Evolutionary conservation across 1,140 invertebrate genomes (phyloP), one percentile per base, ranked within the genome.

Genomic region (Zaprionus tsacasi): DNA sequence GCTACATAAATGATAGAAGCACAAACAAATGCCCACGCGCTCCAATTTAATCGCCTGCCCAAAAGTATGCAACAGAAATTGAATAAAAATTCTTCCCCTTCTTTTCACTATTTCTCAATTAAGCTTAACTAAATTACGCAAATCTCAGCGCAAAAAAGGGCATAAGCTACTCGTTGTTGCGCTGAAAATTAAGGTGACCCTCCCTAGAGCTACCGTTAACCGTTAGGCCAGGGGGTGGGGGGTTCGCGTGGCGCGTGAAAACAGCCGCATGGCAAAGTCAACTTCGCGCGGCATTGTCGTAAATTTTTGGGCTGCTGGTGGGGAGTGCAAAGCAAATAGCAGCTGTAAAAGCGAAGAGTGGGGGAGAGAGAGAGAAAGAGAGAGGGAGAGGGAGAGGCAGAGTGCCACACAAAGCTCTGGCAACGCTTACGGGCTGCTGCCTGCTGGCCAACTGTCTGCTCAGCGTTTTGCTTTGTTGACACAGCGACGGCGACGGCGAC

Each of bases 191-290:
- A 68, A 27, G 11, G 64, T 27, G 21, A 10, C 13, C 27, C 52
- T 5, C 4, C 7, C 40, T 7, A 6, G 7, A 0, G 5, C 45
- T 12, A 50, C 45, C 11, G 45, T 50, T 50, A 50, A 50, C 17
- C 11, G 45, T 25, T 50, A 11, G 45, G 17, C 17, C 17, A 21
- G 58, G 67, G 45, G 67, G 36, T 58, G 25, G 72, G 11, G 25
- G 72, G 11, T 67, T 6, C 48, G 45, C 45, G 17, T 25, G 65
- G 66, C 63, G 52, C 60, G 82, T 80, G 80, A 89, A 82, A 78
- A 88, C 80, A 72, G 70, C 52, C 66, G 70, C 79, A 79, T 40
- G 55, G 77, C 82, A 79, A 82, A 76, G 77, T 88, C 81, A 76
- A 71, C 58, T 74, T 74, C 40, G 68, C 66, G 71, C 65, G 58